Evolutionary conservation across 1,140 invertebrate species (phyloP).

Genomic region (Zaprionus camerounensis): DNA sequence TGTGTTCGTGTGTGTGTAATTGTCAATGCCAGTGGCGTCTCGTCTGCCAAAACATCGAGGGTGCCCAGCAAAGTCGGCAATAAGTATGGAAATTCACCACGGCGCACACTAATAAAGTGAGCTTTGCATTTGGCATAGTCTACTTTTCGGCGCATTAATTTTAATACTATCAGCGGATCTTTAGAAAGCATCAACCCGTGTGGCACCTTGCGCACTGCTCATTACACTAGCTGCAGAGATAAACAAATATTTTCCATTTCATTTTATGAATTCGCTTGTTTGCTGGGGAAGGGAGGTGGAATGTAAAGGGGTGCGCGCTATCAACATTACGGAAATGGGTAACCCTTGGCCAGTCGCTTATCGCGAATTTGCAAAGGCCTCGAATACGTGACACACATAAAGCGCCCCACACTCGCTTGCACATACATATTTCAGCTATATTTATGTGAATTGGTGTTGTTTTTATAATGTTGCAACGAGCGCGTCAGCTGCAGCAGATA

Average conservation of each 20-base stretch:
- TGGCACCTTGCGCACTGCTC: constrained; percentile 8
- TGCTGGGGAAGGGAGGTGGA: no score
- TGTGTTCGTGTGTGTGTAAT: constrained; percentile 49
- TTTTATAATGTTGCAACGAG: constrained; percentile 33
- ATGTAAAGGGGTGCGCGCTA: not conserved
- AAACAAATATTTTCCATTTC: constrained; percentile 20
- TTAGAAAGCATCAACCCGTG: not conserved
- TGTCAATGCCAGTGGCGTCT: constrained; percentile 58
- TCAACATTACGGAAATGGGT: not conserved
- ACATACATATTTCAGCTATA: constrained; percentile 37
- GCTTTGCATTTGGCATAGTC: constrained; percentile 68
- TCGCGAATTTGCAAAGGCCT: constrained; percentile 47
- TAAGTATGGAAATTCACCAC: constrained; percentile 5
- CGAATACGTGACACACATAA: constrained; percentile 16
- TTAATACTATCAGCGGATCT: constrained; percentile 52
- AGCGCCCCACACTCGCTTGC: constrained; percentile 7
- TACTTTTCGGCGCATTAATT: constrained; percentile 80
- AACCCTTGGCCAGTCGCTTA: constrained; percentile 50
- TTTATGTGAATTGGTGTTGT: constrained; percentile 68
- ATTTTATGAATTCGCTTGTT: constrained; percentile 24
- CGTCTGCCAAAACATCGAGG: constrained; percentile 2
- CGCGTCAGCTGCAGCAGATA: constrained; percentile 62
- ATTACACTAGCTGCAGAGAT: constrained; percentile 31
- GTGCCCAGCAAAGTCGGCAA: not conserved
- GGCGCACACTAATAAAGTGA: constrained; percentile 61